Evolutionary conservation across 1,140 invertebrate species (phyloP), one percentile per base, ranked within the genome.

Genomic region (Camponotus pennsylvanicus): DNA sequence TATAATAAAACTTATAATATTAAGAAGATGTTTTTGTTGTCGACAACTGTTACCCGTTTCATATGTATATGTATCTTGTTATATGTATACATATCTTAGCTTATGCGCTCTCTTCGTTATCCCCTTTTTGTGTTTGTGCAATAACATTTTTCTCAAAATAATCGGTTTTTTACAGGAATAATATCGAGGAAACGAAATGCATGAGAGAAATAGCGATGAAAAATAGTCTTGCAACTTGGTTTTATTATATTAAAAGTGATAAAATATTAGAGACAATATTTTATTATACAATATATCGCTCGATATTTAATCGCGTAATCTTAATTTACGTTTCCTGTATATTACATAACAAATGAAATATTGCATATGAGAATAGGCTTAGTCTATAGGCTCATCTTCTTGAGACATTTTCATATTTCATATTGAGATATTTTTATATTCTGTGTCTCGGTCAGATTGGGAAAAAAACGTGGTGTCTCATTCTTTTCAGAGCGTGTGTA

Each of bases 291-390:
- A 78, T 87, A 71, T 78, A 78, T 77, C 37, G 21, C 73, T 71
- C 55, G 15, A 80, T 80, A 70, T 87, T 83, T 79, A 84, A 71
- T 73, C 66, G 49, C 49, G 66, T 75, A 89, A 87, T 42, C 83
- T 85, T 90, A 90, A 90, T 85, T 92, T 90, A 89, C 55, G 27
- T 82, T 86, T 91, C 66, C 63, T 84, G 82, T 90, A 87, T 89
- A 88, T 91, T 90, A 88, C 77, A 89, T 90, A 88, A 90, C 63
- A 89, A 90, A 66, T 88, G 86, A 92, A 92, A 93, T 93, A 92
- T 91, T 92, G 89, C 76, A 87, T 92, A 93, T 66, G 84, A 15
- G 15, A 92, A 92, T 21, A 21, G 21, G 21, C 63, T 78, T 69
- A 80, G 5, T 18, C 67, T 57, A 27, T 27, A 78, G 18, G 3